phyloP scores from a whole-genome alignment of 1,140 invertebrate genomes.

The Vanessa tameamea region DNA sequence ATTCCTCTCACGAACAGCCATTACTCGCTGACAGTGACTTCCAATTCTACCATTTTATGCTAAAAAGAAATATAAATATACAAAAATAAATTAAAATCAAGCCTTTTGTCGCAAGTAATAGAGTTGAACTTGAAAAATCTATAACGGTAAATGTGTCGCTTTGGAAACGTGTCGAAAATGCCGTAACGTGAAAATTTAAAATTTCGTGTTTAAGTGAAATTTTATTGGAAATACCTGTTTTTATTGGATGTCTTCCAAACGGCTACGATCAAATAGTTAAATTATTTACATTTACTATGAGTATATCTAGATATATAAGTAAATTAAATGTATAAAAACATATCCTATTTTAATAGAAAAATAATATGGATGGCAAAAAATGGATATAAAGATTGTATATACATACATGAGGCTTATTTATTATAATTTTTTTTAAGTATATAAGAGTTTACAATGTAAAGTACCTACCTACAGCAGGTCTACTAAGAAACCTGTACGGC shows the following conservation, averaged over 20 bases:
- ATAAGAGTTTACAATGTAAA: too few species aligned
- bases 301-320: background rate
- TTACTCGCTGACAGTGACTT: slow-evolving; percentile 77
- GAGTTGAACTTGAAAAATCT: slow-evolving; percentile 30
- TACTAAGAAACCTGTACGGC: too few species aligned
- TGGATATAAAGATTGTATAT: too few species aligned
- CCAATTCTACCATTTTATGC: slow-evolving; percentile 58
- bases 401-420: too few species aligned
- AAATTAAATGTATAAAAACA: too few species aligned
- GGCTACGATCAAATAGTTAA: slow-evolving; percentile 30
- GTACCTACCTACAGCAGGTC: too few species aligned
- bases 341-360: too few species aligned
- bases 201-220: slow-evolving; percentile 78
- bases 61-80: slow-evolving; percentile 34
- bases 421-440: too few species aligned
- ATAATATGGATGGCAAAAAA: too few species aligned
- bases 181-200: slow-evolving; percentile 73
- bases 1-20: slow-evolving; percentile 70
- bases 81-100: slow-evolving; percentile 30
- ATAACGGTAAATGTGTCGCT: slow-evolving; percentile 25
- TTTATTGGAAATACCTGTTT: slow-evolving; percentile 71
- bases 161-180: slow-evolving; percentile 31
- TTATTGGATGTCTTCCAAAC: slow-evolving; percentile 62
- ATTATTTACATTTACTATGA: slow-evolving; percentile 21
- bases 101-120: slow-evolving; percentile 19